A percentile compares a stretch with the other conserved stretches of the same genome.
phyloP scores from a whole-genome alignment of 2,797 vertebrate genomes.

The Oreonectes daqikongensis region DNA sequence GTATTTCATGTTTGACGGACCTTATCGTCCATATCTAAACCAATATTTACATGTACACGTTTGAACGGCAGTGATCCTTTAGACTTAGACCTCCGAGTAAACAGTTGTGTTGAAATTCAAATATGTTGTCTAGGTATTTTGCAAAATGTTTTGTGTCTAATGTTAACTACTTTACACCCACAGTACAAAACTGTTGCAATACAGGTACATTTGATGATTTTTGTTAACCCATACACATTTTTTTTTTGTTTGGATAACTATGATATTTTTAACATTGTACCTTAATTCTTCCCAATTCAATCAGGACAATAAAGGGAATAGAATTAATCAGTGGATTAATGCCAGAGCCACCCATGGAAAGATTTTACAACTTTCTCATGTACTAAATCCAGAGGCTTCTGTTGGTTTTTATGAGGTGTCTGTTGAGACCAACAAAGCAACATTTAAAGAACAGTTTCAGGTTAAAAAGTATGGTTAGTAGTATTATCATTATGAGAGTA shows the following conservation, averaged over 20 bases:
- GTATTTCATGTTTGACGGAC: not conserved
- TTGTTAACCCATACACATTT: not conserved
- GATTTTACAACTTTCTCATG: constrained; percentile 35
- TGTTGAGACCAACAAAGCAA: not conserved
- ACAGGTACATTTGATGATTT: not conserved
- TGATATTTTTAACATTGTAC: not conserved
- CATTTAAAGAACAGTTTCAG: not conserved
- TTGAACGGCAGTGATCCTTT: not conserved
- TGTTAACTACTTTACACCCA: not conserved
- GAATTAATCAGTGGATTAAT: constrained; percentile 43
- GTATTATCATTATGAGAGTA: not conserved
- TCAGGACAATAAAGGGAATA: constrained; percentile 29
- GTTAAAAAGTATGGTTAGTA: constrained; percentile 53
- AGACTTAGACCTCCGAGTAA: constrained; percentile 21
- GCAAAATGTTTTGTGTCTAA: not conserved
- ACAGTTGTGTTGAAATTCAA: not conserved
- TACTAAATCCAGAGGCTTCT: constrained; percentile 13
- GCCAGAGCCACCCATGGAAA: constrained; percentile 17
- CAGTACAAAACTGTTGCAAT: constrained; percentile 22
- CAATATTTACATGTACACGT: not conserved
- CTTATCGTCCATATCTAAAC: not conserved
- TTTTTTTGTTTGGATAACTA: not conserved
- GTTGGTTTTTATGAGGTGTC: not conserved
- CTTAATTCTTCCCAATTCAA: not conserved
- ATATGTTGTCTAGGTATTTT: not conserved